Evolutionary conservation across 2,113 vertebrate genomes (phyloP).

Genomic region (Xiphophorus couchianus): DNA sequence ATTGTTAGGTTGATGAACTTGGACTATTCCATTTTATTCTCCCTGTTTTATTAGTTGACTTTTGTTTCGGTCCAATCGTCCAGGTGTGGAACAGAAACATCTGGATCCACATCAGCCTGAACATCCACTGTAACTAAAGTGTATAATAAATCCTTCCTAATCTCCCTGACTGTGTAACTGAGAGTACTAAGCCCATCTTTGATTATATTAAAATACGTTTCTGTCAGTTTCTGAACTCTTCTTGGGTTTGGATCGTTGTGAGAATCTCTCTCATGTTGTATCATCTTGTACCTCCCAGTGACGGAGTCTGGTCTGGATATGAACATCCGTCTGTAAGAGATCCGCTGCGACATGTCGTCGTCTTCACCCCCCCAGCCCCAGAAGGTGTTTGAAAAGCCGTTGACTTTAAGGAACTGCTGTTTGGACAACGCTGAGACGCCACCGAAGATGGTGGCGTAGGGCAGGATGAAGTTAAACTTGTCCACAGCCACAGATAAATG

Average conservation of each 20-base stretch:
- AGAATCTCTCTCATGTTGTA: constrained; percentile 86
- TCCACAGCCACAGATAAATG: constrained; percentile 95
- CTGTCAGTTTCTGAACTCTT: constrained; percentile 70
- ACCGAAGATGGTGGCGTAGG: constrained; percentile 77
- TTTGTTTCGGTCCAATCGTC: too few relatives aligned
- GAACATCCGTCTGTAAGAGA: constrained; percentile 74
- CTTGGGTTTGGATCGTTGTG: constrained; percentile 89
- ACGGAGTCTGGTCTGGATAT: constrained; percentile 86
- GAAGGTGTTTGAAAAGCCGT: constrained; percentile 94
- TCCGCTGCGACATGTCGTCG: constrained; percentile 87
- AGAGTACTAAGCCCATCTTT: constrained; percentile 88
- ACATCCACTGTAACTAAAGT: background rate
- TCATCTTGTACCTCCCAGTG: constrained; percentile 90
- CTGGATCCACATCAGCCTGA: background rate
- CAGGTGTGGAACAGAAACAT: too few relatives aligned
- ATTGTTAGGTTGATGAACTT: too few relatives aligned
- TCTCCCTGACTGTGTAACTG: constrained; percentile 78
- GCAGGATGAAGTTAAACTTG: constrained; percentile 91
- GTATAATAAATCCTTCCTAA: background rate
- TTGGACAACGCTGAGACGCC: constrained; percentile 77
- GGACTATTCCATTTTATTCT: too few relatives aligned
- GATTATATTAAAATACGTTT: constrained; percentile 83
- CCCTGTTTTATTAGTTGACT: too few relatives aligned
- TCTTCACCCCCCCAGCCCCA: constrained; percentile 99
- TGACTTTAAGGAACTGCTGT: constrained; percentile 88